Evolutionary conservation across 1,140 invertebrate species (phyloP).

Genomic region (Oncopeltus fasciatus): DNA sequence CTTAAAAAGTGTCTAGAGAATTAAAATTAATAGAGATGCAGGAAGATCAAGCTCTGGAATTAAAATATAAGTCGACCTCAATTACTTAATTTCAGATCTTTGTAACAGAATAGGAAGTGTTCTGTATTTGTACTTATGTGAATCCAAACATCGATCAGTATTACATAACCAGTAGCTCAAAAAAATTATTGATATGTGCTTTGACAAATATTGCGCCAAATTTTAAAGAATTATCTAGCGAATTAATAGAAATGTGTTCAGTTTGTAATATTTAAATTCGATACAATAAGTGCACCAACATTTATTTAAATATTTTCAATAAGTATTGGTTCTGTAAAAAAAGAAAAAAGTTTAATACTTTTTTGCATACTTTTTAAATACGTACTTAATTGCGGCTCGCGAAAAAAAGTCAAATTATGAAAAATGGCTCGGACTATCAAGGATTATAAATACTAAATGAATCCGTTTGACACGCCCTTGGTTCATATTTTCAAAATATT

Average conservation of each 20-base stretch:
- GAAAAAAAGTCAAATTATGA: neutral
- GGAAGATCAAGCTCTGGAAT: neutral
- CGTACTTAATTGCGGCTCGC: neutral
- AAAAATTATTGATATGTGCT: neutral
- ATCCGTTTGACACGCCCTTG: too few relatives aligned
- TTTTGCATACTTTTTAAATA: neutral
- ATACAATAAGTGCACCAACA: too few relatives aligned
- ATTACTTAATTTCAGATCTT: neutral
- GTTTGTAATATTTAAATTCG: neutral
- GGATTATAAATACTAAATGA: too few relatives aligned
- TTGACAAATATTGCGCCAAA: too few relatives aligned
- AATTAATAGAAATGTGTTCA: neutral
- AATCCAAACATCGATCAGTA: neutral
- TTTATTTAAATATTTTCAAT: neutral
- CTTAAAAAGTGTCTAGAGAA: constrained; percentile 21
- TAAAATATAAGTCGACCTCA: constrained; percentile 6
- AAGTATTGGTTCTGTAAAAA: neutral
- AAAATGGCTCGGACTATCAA: neutral
- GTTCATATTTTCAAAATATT: too few relatives aligned
- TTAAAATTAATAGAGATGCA: constrained; percentile 20
- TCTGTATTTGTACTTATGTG: neutral
- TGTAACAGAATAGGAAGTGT: neutral
- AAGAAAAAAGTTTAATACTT: too few relatives aligned
- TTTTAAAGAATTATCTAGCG: too few relatives aligned
- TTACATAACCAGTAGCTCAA: neutral